Evolutionary conservation across 2,113 vertebrate genomes (phyloP).

Genomic region (Grantiella picta): DNA sequence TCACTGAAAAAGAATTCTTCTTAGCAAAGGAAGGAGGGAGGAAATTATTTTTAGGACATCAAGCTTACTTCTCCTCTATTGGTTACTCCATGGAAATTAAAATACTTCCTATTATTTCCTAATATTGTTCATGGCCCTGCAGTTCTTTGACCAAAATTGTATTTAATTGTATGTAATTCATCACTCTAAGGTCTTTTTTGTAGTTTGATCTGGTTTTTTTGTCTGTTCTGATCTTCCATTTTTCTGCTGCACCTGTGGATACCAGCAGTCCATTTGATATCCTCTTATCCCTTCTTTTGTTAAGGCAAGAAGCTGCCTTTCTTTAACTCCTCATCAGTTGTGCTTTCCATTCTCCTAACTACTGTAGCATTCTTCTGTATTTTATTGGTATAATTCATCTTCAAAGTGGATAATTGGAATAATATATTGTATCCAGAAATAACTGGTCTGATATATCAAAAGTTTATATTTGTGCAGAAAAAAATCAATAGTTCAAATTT

Average conservation of each 20-base stretch:
- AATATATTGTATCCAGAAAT: background rate
- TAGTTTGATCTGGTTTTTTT: no score
- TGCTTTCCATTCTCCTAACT: background rate
- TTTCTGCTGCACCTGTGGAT: background rate
- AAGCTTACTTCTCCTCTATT: background rate
- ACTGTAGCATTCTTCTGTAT: background rate
- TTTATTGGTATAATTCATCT: background rate
- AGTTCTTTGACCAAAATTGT: background rate
- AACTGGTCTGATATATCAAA: background rate
- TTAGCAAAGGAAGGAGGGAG: background rate
- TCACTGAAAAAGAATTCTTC: background rate
- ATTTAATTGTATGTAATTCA: background rate
- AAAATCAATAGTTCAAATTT: background rate
- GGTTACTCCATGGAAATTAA: background rate
- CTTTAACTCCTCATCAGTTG: background rate
- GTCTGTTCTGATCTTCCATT: background rate
- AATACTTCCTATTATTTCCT: background rate
- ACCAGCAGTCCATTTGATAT: background rate
- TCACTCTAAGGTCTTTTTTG: background rate
- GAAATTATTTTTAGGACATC: background rate
- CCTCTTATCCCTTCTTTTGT: background rate
- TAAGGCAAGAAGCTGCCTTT: background rate
- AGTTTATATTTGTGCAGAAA: background rate
- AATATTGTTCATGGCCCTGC: background rate
- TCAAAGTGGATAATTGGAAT: background rate